Base-by-base conservation (phyloP, 2,888 invertebrate species). In the Tanytarsus gracilentus region DNA sequence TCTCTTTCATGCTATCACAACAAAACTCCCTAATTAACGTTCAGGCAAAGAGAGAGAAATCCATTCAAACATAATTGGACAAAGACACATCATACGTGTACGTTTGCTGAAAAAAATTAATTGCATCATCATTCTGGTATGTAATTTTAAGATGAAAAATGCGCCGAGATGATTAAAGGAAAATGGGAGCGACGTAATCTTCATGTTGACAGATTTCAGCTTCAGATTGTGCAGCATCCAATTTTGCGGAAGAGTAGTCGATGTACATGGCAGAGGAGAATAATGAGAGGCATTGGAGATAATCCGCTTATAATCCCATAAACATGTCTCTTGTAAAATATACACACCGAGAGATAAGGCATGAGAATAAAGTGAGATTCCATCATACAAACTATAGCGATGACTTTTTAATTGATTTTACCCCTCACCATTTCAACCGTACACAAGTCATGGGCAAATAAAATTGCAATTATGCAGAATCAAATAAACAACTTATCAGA, bases 401-500 rank as follows among this genome's bases (percentile, higher is more conserved):
- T 58, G 58, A 58, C 58, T 58, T 58, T 58, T 48, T 58, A 58
- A 58, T 58, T 58, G 58, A 58, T 58, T 58, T 44, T 18, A 23
- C 21, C 44, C 11, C 44, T 23, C 44, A 44, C 44, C 18, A n/a
- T n/a, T 44, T 11, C 44, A 44, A 9, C 6, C 40, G 16, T 21
- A 40, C 40, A 40, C 6, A 21, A 40, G 11, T 11, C 18, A 23
- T 11, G 18, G 44, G 21, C 16, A 44, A 58, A 58, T 48, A 29
- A 58, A 48, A 58, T 58, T 40, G 48, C 58, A 58, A 58, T 58
- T 58, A 58, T 58, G 58, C 26, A 40, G 44, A 44, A 58, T 48
- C 44, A 48, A 58, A 58, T 58, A 58, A 58, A 58, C 58, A 58
- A 58, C 58, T 58, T 58, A 58, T 48, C 18, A 58, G 58, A 58